Evolutionary conservation across 2,797 vertebrate species (phyloP), one percentile per base, ranked within the genome.

Genomic region (Novumbra hubbsi): DNA sequence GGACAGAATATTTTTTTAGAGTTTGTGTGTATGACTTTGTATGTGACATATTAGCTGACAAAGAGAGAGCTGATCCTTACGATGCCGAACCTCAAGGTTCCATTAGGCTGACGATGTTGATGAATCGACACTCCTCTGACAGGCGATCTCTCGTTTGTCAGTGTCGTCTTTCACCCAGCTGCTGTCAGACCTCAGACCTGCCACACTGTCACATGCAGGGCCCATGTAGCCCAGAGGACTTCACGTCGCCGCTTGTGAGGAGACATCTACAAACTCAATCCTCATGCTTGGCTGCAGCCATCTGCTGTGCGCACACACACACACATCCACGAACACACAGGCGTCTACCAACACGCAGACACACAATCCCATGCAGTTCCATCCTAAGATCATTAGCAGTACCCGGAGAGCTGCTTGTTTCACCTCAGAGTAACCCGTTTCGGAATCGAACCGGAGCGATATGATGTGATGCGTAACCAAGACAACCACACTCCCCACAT

Each of bases 71-170:
- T 5, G 32, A 34, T 34, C 2, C 32, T 34, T 34, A 34, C 32
- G 32, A n/a, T n/a, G 50, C 50, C 19, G 21, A 73, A 50, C 6
- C 49, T 9, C 60, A 30, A 45, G 60, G 49, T 76, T 68, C 38
- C 69, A 6, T 2, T 5, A 16, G 71, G 69, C 73, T 78, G 68
- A 0, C 77, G 52, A 64, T 73, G 67, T 73, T 78, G 66, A 0
- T 76, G 49, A 60, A 73, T 50, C 70, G 73, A 77, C 38, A 4
- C 38, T 32, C 63, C 57, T 67, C 5, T 34, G 32, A 34, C 32
- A 34, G 32, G 32, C 32, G 32, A 34, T 78, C 81, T 74, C 80
- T 78, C 83, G 79, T 84, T 80, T 79, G 84, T 87, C 82, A 79
- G 71, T 34, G 32, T 34, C 32, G 32, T 34, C 32, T 34, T 34